phyloP scores from a whole-genome alignment of 2,113 vertebrate genomes.

The Carollia perspicillata region DNA sequence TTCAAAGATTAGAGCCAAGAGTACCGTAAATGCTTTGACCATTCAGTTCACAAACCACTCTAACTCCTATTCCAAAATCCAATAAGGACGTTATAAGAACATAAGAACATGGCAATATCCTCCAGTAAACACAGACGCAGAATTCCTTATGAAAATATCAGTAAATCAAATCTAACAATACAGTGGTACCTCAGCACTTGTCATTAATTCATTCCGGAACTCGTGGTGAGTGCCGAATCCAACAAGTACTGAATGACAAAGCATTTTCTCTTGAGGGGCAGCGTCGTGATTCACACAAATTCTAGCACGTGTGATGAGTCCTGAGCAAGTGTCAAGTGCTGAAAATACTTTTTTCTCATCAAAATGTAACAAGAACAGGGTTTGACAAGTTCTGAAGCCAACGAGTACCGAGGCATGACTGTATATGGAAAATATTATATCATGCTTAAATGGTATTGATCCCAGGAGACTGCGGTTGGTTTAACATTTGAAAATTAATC shows the following conservation, averaged over 20 bases:
- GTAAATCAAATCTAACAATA: not conserved
- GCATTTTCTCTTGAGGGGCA: no score
- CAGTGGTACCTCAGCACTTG: no score
- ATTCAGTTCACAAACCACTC: not conserved
- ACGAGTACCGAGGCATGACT: no score
- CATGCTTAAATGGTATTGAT: not conserved
- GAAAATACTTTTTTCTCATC: no score
- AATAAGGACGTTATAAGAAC: not conserved
- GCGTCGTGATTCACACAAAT: no score
- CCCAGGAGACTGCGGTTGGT: not conserved
- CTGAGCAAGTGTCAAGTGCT: no score
- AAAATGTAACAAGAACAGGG: no score
- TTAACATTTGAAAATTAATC: not conserved
- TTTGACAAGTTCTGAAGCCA: no score
- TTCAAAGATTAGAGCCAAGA: not conserved
- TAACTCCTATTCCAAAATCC: not conserved
- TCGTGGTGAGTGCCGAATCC: no score
- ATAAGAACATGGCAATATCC: not conserved
- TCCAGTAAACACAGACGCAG: not conserved
- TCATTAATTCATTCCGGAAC: no score
- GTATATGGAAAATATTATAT: not conserved
- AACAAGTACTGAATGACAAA: no score
- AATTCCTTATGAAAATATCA: not conserved
- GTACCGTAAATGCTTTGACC: not conserved
- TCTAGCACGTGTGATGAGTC: no score